Base-by-base conservation (phyloP, 2,113 vertebrate species). In the Pterocles burchelli region DNA sequence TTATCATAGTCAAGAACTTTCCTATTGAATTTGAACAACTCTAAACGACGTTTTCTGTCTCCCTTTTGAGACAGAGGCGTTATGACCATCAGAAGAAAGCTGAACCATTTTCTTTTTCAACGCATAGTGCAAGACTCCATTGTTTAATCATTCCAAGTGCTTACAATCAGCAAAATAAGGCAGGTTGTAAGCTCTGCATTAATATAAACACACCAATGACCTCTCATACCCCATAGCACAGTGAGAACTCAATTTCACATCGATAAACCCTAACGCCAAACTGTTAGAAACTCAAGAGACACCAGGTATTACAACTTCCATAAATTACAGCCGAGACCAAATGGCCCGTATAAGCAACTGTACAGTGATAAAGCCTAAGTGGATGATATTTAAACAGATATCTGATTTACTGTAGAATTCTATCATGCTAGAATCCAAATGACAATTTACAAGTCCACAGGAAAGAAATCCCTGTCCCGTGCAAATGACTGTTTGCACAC, bases 361-460 rank as follows among this genome's bases (percentile, higher is more conserved):
- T 89, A 89, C 71, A 94, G 96, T 90, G 93, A 96, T 94, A 93
- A 97, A 96, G 95, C 85, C 82, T 94, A 96, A 96, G 91, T 94
- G 88, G 89, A 80, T 71, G 90, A 84, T 93, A 97, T 95, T 95
- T 94, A 96, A 96, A 95, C 93, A 97, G 93, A 92, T 90, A 90
- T 54, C 45, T 96, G 95, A 93, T 96, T 94, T 90, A 96, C 13
- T 22, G 88, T 58, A 48, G 86, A 36, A 63, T 92, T 94, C 93
- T 90, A 84, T 75, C 90, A 49, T 36, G 73, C 87, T 85, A 57
- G 90, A 93, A 93, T 78, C 90, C 83, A 95, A 78, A 90, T 79
- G 80, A 86, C 72, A 74, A 89, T 96, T 96, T 94, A 84, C 88
- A 90, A 88, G 90, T 57, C 33, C 83, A 57, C 68, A 65, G 87